Percentiles rank a stretch among this genome's conserved stretches.
phyloP scores from a whole-genome alignment of 2,888 invertebrate species.

The Agapostemon virescens region DNA sequence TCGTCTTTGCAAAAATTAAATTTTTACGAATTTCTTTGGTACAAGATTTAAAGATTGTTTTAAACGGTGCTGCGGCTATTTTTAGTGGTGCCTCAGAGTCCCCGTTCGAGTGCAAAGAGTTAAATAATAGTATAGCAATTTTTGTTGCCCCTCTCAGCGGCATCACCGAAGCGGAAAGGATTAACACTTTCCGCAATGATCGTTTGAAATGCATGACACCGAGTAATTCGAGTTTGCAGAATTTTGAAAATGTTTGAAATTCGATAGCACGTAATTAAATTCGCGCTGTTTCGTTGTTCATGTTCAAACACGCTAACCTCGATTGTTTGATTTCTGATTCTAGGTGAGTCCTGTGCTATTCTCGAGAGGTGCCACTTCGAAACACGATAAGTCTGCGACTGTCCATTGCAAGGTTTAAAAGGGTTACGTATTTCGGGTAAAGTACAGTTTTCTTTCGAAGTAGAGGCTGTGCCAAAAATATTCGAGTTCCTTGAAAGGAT shows the following conservation, averaged over 20 bases:
- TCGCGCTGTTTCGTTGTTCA: background rate
- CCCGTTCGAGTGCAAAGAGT: no score
- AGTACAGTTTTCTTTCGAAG: conserved; percentile 43
- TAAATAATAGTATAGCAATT: no score
- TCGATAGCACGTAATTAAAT: background rate
- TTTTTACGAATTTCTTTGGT: no score
- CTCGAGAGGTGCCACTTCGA: conserved; percentile 35
- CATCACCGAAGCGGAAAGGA: no score
- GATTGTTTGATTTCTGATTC: conserved; percentile 41
- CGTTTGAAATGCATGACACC: background rate
- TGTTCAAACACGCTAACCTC: background rate
- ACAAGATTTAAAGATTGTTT: no score
- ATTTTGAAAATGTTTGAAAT: background rate
- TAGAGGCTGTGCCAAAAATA: no score
- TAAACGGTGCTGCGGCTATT: no score
- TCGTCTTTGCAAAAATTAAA: no score
- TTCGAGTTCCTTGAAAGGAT: no score
- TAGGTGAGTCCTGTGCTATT: conserved; percentile 60
- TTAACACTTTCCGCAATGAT: background rate
- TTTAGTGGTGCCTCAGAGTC: no score
- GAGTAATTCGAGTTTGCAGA: background rate
- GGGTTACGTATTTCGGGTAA: conserved; percentile 51
- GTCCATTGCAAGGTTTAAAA: conserved; percentile 40
- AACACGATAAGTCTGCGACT: conserved; percentile 50
- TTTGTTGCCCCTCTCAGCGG: no score